Percentiles rank a stretch among this genome's conserved stretches.
phyloP scores from a whole-genome alignment of 2,113 vertebrate species.

The Apodemus speciosus region DNA sequence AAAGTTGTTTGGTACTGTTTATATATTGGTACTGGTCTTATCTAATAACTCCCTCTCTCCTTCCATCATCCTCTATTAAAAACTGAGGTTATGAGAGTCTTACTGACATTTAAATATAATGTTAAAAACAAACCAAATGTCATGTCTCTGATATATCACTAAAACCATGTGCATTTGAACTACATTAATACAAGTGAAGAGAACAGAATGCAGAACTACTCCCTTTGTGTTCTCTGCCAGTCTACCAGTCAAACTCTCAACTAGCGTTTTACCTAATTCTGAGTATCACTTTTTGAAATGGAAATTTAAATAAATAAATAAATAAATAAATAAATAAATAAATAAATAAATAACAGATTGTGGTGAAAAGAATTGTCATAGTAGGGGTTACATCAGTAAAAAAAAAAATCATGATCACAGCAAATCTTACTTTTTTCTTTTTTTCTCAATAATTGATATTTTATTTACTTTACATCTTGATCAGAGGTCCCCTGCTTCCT shows the following conservation, averaged over 20 bases:
- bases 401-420: no score
- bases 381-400: no score
- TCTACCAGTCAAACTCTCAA: neutral
- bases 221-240: neutral
- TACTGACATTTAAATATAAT: neutral
- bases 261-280: neutral
- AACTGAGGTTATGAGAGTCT: neutral
- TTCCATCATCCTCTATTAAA: neutral
- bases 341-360: neutral
- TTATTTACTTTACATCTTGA: no score
- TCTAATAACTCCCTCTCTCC: neutral
- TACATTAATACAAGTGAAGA: neutral
- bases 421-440: no score
- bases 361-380: neutral
- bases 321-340: no score
- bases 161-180: neutral
- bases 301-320: neutral
- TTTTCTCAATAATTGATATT: no score
- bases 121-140: neutral
- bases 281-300: slow-evolving; percentile 9
- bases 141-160: neutral
- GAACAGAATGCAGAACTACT: neutral
- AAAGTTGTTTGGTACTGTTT: neutral
- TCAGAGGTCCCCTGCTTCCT: no score
- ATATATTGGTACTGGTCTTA: neutral